Evolutionary conservation across 2,888 invertebrate genomes (phyloP).

Genomic region (Orchesella flavescens): DNA sequence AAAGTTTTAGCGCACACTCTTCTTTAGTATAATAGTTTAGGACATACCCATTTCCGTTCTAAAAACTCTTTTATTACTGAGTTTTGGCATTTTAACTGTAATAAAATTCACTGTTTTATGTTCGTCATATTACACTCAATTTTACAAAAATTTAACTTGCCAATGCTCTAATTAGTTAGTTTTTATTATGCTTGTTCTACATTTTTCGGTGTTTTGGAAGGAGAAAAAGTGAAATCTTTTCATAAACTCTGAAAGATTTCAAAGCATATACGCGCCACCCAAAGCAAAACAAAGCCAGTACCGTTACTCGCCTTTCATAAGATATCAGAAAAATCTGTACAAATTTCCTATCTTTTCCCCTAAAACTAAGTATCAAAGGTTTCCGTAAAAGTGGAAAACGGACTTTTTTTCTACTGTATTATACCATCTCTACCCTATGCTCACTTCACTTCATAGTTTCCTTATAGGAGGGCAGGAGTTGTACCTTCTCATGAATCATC

Average conservation of each 20-base stretch:
- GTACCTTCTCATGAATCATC: constrained; percentile 36
- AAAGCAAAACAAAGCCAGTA: not conserved
- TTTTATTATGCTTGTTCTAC: too few relatives aligned
- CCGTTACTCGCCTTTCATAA: not conserved
- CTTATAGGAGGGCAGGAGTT: constrained; percentile 58
- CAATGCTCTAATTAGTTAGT: too few relatives aligned
- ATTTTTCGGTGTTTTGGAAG: too few relatives aligned
- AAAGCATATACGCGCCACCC: not conserved
- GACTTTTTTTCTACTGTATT: not conserved
- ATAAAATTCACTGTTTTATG: too few relatives aligned
- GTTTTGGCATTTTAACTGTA: too few relatives aligned
- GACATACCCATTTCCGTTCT: too few relatives aligned
- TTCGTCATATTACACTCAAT: too few relatives aligned
- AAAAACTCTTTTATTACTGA: too few relatives aligned
- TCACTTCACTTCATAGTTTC: not conserved
- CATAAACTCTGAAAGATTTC: not conserved
- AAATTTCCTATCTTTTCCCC: constrained; percentile 20
- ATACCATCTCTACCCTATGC: not conserved
- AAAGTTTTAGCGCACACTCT: too few relatives aligned
- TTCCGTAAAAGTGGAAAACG: constrained; percentile 49
- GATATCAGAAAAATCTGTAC: constrained; percentile 28
- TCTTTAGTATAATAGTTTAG: too few relatives aligned
- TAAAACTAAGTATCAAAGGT: constrained; percentile 32
- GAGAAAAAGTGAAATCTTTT: too few relatives aligned
- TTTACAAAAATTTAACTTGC: too few relatives aligned